Evolutionary conservation across 2,113 vertebrate species (phyloP), one percentile per base, ranked within the genome.

Genomic region (Todiramphus chloris): DNA sequence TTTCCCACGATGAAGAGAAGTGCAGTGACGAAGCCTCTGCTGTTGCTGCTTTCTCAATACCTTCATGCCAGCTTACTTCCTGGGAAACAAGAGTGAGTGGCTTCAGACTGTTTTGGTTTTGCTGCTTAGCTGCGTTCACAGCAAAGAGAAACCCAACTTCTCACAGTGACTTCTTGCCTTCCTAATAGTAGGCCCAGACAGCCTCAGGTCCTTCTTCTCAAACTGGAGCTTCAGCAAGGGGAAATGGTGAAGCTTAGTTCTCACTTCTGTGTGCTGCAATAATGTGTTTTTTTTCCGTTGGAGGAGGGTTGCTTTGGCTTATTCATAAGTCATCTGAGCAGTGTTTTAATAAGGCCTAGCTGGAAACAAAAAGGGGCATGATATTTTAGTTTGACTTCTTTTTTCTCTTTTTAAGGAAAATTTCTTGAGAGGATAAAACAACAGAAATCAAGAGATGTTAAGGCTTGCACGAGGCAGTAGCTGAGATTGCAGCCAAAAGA

Each of bases 381-480:
- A 39, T 62, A 86, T 88, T 95, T 86, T 81, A 59, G n/a, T 73
- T 83, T 56, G 70, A 63, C 19, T 93, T 33, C 33, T 72, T 92
- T 92, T 86, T 92, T 89, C 55, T 91, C 84, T 91, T 90, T 94
- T 94, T 89, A 96, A 93, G 94, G 90, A 89, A 90, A 72, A 91
- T 68, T 89, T 89, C 41, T 94, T 73, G 60, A 90, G 89, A 89
- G 44, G 53, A 62, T 89, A 50, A 87, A 94, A 18, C 63, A 88
- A 67, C 84, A 83, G 66, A 93, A 93, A 87, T 83, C 67, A 64
- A 89, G 89, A 77, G 67, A 80, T 72, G 59, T 51, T 83, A 51
- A 81, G 31, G 72, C 77, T 96, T 87, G 58, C 60, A 53, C n/a
- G 72, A 80, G 44, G 51, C 94, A 62, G 83, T 84, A 92, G 83